Base-by-base conservation (phyloP, 2,797 vertebrate species). In the Sebastes melanostomus region DNA sequence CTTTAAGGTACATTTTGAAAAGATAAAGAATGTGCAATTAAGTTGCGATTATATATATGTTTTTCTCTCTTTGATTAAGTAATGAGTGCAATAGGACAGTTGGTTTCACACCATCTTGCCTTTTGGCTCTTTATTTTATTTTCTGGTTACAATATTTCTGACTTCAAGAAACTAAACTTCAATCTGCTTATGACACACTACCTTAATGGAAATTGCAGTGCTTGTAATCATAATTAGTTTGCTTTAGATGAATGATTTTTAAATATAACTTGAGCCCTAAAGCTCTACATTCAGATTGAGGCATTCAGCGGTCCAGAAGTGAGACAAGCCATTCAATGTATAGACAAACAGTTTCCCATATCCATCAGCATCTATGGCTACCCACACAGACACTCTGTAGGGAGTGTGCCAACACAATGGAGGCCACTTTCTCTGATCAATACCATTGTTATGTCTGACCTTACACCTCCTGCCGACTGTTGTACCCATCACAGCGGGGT, bases 391-490 rank as follows among this genome's bases (percentile, higher is more conserved):
- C 77, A 71, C 89, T 88, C 89, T 86, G 80, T 74, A 79, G 90
- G 88, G 91, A 93, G 85, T 68, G 88, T 93, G 91, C 83, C 89
- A 52, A 75, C 78, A 93, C 92, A 93, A 93, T 91, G 38, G 58
- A 77, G 80, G 69, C 88, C 77, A 84, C 81, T 91, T 90, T 89
- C 82, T 50, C 84, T 78, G 76, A 93, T 94, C 90, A 91, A 92
- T 93, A 92, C 78, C 75, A 92, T 93, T 93, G 91, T 93, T 88
- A n/a, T 52, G 63, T 80, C 46, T 34, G 87, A 91, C 86, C 88
- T 74, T 29, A 69, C 54, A 79, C 82, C 89, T 89, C 90, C 84
- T 73, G 81, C 87, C 69, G 81, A 86, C 86, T 88, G 89, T 86
- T 92, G 80, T 88, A 78, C 68, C 46, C 36, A 72, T 77, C 86